Evolutionary conservation across 2,113 vertebrate species (phyloP).

Genomic region (Orientallactaga bullata): DNA sequence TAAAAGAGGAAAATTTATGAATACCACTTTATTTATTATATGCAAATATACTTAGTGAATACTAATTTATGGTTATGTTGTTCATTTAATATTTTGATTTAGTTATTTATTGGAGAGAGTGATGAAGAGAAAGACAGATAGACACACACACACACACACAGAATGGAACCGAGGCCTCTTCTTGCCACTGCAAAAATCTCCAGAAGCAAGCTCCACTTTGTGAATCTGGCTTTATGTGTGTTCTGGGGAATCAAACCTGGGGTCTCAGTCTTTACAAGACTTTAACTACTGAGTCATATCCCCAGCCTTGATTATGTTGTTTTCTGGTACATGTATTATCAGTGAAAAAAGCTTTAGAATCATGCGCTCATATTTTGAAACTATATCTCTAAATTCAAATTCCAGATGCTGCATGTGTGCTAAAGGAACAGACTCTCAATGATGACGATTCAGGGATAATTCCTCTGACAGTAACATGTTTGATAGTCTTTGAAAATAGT

Average conservation of each 20-base stretch:
- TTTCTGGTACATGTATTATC: not conserved
- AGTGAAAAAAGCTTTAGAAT: not conserved
- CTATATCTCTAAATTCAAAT: conserved; percentile 15
- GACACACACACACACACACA: too few species aligned
- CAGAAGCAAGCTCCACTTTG: too few species aligned
- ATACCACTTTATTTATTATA: not conserved
- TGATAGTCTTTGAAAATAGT: conserved; percentile 5
- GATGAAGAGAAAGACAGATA: too few species aligned
- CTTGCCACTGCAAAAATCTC: too few species aligned
- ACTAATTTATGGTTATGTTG: not conserved
- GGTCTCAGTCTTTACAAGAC: too few species aligned
- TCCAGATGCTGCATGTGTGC: not conserved
- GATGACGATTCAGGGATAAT: not conserved
- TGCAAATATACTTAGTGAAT: not conserved
- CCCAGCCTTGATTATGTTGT: not conserved
- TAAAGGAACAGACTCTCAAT: not conserved
- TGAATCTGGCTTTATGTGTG: too few species aligned
- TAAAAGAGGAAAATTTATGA: conserved; percentile 32
- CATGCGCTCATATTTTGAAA: not conserved
- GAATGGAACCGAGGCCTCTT: too few species aligned
- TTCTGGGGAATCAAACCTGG: too few species aligned
- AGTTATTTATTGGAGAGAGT: too few species aligned
- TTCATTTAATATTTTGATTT: not conserved
- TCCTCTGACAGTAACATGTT: not conserved
- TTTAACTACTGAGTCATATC: too few species aligned